phyloP scores from a whole-genome alignment of 2,888 invertebrate genomes.

The Phengaris alcon region DNA sequence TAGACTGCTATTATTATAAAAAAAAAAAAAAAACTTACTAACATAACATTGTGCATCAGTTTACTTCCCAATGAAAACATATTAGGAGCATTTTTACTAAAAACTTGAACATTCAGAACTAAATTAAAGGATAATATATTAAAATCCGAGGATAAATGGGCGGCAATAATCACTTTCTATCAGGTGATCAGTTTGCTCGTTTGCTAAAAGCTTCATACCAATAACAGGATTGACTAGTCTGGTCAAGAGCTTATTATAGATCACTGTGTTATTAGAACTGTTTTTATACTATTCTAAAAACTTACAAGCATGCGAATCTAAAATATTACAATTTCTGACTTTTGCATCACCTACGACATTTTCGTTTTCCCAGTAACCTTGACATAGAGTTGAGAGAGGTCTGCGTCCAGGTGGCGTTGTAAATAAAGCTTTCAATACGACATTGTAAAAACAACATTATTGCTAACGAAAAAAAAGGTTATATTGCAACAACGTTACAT shows the following conservation, averaged over 20 bases:
- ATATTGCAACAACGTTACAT: not conserved
- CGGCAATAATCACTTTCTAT: not conserved
- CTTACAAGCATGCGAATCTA: too few species aligned
- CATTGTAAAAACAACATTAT: not conserved
- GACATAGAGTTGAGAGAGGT: slow-evolving; percentile 4
- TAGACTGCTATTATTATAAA: too few species aligned
- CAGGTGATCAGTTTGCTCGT: not conserved
- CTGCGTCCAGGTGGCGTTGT: slow-evolving; percentile 20
- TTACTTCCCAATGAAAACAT: too few species aligned
- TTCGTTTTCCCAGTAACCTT: slow-evolving; percentile 22
- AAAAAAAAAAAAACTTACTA: too few species aligned
- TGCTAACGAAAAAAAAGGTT: not conserved
- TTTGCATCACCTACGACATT: not conserved
- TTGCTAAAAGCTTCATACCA: too few species aligned
- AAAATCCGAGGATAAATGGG: not conserved
- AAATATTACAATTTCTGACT: too few species aligned
- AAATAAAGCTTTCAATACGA: not conserved
- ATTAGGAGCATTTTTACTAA: too few species aligned
- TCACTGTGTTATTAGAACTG: not conserved
- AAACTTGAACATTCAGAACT: too few species aligned
- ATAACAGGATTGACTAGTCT: too few species aligned
- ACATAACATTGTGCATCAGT: too few species aligned
- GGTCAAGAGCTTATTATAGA: too few species aligned
- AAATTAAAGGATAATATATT: too few species aligned
- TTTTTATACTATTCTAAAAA: not conserved